phyloP scores from a whole-genome alignment of 2,113 vertebrate species.

The Trematocara stigmaticum region DNA sequence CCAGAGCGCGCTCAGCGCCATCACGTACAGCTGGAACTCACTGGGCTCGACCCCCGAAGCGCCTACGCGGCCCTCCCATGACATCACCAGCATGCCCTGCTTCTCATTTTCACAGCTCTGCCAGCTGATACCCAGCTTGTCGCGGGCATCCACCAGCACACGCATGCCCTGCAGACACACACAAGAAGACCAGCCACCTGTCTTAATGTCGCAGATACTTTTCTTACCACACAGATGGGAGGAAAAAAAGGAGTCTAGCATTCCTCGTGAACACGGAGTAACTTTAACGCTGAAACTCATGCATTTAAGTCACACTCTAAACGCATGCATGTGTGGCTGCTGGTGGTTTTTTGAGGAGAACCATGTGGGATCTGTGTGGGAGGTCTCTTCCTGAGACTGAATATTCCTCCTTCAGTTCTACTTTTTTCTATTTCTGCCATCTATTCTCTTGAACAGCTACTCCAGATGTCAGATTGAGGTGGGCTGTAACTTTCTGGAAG shows the following conservation, averaged over 20 bases:
- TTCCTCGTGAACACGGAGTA: slow-evolving; percentile 4
- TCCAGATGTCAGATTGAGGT: background rate
- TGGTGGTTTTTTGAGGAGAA: slow-evolving; percentile 24
- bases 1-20: slow-evolving; percentile 85
- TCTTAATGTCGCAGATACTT: background rate
- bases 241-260: background rate
- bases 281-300: background rate
- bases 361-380: slow-evolving; percentile 36
- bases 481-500: background rate
- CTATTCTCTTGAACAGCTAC: background rate
- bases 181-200: background rate
- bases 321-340: background rate
- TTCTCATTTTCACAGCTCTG: slow-evolving; percentile 93
- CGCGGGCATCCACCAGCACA: slow-evolving; percentile 92
- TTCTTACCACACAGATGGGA: background rate
- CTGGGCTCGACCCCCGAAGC: slow-evolving; percentile 83
- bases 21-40: slow-evolving; percentile 92
- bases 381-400: slow-evolving; percentile 22
- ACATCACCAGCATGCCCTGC: slow-evolving; percentile 96
- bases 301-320: background rate
- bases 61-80: slow-evolving; percentile 88
- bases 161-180: slow-evolving; percentile 80
- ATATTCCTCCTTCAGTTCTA: background rate
- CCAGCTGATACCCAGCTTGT: slow-evolving; percentile 93
- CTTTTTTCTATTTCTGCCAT: background rate